A percentile compares a stretch with the other conserved stretches of the same genome.
These are phyloP conservation scores for Huso huso DNA, from an alignment of 2,797 vertebrate genomes.

Conservation along the genomic window DNA sequence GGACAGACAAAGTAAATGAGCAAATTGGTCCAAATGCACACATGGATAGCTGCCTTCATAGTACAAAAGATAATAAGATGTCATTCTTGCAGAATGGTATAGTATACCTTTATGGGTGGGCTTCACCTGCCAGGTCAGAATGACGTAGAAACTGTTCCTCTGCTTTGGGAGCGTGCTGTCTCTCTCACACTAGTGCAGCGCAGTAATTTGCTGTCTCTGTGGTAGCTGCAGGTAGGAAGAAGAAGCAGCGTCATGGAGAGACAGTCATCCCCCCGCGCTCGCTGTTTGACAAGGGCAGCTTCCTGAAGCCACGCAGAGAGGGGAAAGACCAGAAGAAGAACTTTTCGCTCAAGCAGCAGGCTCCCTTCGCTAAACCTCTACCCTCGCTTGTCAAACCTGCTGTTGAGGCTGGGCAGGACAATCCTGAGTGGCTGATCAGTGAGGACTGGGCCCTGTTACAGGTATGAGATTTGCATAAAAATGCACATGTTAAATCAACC, in stretches of 20 bases:
- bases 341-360: conserved; percentile 83
- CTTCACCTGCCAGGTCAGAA: not conserved
- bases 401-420: conserved; percentile 77
- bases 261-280: conserved; percentile 84
- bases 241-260: conserved; percentile 86
- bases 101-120: not conserved
- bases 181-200: not conserved
- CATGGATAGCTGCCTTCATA: no score
- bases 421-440: conserved; percentile 89
- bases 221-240: conserved; percentile 76
- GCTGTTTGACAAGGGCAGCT: conserved; percentile 82
- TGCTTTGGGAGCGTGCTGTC: not conserved
- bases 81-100: not conserved
- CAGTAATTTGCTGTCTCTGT: not conserved
- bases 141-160: not conserved
- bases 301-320: conserved; percentile 83
- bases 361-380: conserved; percentile 81
- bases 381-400: conserved; percentile 81
- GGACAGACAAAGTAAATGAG: no score
- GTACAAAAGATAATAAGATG: not conserved
- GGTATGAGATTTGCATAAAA: conserved; percentile 45
- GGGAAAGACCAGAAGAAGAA: conserved; percentile 89
- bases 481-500: not conserved
- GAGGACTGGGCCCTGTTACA: conserved; percentile 92
- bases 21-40: no score